Conservation (phyloP, 2,797 vertebrate species). For the Crax fasciolata region DNA sequence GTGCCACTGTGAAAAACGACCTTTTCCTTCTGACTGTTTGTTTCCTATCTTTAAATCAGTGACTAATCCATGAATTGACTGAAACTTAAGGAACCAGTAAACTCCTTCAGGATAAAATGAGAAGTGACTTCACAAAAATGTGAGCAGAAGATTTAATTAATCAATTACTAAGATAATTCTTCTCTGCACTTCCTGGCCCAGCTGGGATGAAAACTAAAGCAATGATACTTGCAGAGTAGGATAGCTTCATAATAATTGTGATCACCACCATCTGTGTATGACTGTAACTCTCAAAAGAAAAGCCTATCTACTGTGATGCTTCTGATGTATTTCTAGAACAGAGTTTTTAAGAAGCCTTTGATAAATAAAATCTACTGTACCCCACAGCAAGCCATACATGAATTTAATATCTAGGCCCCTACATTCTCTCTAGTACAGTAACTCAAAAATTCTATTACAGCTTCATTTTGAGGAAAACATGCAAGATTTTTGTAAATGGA, state of each 20-base stretch:
- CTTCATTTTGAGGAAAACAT: not conserved
- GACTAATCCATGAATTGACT: constrained; percentile 5
- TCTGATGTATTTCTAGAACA: not conserved
- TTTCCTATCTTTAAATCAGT: not conserved
- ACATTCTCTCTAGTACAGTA: not conserved
- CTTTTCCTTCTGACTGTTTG: constrained; percentile 41
- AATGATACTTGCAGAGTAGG: not conserved
- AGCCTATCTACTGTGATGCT: not conserved
- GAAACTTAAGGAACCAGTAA: not conserved
- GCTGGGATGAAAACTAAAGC: not conserved
- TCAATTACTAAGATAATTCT: not conserved
- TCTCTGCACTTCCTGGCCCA: not conserved
- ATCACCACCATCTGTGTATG: not conserved
- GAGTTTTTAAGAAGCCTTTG: not conserved
- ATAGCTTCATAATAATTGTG: not conserved
- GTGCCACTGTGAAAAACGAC: constrained; percentile 29
- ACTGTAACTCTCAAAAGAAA: not conserved
- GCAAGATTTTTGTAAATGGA: not conserved
- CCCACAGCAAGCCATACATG: not conserved
- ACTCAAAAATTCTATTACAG: not conserved
- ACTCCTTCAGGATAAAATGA: not conserved
- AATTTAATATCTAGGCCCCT: not conserved
- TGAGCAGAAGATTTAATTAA: constrained; percentile 17
- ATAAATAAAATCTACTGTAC: not conserved
- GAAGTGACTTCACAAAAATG: constrained; percentile 3